Evolutionary conservation across 2,113 vertebrate species (phyloP), one percentile per base, ranked within the genome.

Genomic region (Syrrhaptes paradoxus): DNA sequence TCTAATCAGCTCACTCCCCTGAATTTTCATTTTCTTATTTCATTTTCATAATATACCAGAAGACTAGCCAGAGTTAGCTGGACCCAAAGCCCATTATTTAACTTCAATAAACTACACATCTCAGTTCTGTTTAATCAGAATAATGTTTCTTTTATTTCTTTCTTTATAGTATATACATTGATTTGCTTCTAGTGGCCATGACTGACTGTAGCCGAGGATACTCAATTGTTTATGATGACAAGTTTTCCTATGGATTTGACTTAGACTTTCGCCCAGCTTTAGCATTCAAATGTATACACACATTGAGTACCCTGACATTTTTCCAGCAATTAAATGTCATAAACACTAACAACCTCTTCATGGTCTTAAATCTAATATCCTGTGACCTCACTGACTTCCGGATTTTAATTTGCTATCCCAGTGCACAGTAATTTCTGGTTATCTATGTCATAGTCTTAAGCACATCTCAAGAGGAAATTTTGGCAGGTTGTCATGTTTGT

Each of bases 331-430:
- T 17, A 89, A 94, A 61, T 72, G 74, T 95, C 92, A 80, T 46
- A 43, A 94, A 74, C 61, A 61, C n/a, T 82, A 92, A 92, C 88
- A 84, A 38, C 54, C 74, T 80, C 73, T 88, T 93, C 90, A 90
- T 87, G 90, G 66, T 97, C 82, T 91, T 85, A 96, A 95, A 94
- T 80, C 31, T 49, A 96, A 95, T 93, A 95, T 95, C 84, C 88
- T 87, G 76, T 89, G 86, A 75, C 83, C 71, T 90, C 80, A 11
- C 62, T 76, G 74, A 84, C 74, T 92, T 61, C 82, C 75, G 84
- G 80, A 46, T 87, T 94, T 96, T 96, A 96, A 92, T 94, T 95
- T 96, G 84, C 90, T 95, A 29, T 95, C 78, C 92, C 91, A 95
- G 88, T 63, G 84, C 94, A 93, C 92, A 96, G 81, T 76, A 96